A percentile compares a stretch with the other conserved stretches of the same genome.
Evolutionary conservation across 2,113 vertebrate genomes (phyloP).

Genomic region (Cepphus grylle): DNA sequence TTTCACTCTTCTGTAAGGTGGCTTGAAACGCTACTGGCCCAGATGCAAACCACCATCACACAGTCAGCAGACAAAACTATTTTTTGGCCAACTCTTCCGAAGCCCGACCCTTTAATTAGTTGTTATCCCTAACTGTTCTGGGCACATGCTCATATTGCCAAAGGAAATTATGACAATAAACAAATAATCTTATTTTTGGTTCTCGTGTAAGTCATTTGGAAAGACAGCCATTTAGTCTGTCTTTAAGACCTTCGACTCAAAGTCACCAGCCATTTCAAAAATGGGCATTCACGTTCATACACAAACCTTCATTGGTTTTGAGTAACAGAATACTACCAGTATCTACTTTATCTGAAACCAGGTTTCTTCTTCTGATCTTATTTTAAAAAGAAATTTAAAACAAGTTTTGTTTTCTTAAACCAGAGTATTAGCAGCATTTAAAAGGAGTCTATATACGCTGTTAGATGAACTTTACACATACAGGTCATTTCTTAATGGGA

Average conservation of each 20-base stretch:
- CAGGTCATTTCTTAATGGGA: not conserved
- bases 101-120: constrained; percentile 17
- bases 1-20: not conserved
- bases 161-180: constrained; percentile 23
- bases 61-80: not conserved
- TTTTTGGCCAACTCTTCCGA: not conserved
- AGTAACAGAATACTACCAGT: not conserved
- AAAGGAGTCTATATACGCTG: not conserved
- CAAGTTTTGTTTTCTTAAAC: not conserved
- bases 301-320: not conserved
- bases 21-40: not conserved
- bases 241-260: not conserved
- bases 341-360: not conserved
- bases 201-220: not conserved
- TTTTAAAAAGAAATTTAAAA: not conserved
- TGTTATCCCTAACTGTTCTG: constrained; percentile 14
- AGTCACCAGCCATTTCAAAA: not conserved
- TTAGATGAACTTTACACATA: not conserved
- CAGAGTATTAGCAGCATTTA: not conserved
- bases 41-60: not conserved
- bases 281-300: not conserved
- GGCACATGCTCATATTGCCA: not conserved
- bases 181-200: not conserved
- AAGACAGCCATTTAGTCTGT: not conserved
- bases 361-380: not conserved